Conservation (phyloP, 2,888 invertebrate genomes). For the Lochmaea crataegi region DNA sequence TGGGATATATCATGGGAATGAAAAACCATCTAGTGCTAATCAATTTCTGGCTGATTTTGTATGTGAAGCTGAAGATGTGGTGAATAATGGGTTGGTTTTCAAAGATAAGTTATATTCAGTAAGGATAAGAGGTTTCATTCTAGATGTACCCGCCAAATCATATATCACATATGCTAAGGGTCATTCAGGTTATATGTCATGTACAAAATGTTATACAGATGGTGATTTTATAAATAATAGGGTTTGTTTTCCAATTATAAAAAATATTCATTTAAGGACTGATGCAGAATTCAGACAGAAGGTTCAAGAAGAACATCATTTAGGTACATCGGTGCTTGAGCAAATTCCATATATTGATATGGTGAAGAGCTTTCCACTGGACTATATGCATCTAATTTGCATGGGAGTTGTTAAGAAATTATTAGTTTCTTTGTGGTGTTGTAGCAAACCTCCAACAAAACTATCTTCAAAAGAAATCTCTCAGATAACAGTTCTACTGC, state of each 20-base stretch:
- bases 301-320: slow-evolving; percentile 25
- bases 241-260: slow-evolving; percentile 36
- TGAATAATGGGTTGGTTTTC: too few relatives aligned
- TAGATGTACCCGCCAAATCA: slow-evolving; percentile 34
- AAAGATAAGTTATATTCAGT: too few relatives aligned
- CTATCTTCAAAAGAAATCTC: slow-evolving; percentile 18
- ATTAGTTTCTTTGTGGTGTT: slow-evolving; percentile 30
- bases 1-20: too few relatives aligned
- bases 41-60: too few relatives aligned
- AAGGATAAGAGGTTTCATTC: too few relatives aligned
- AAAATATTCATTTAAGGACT: slow-evolving; percentile 14
- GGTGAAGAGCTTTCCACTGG: slow-evolving; percentile 28
- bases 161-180: neutral
- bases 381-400: slow-evolving; percentile 35
- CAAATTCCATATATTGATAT: slow-evolving; percentile 26
- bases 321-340: slow-evolving; percentile 18
- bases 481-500: slow-evolving; percentile 8
- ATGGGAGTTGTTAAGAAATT: slow-evolving; percentile 34
- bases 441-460: slow-evolving; percentile 32
- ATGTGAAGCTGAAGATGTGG: too few relatives aligned
- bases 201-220: slow-evolving; percentile 44
- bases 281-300: slow-evolving; percentile 17
- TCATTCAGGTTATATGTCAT: too few relatives aligned
- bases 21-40: too few relatives aligned
- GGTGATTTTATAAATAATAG: slow-evolving; percentile 38